Evolutionary conservation across 2,113 vertebrate genomes (phyloP), one percentile per base, ranked within the genome.

Genomic region (Scolopax mira): DNA sequence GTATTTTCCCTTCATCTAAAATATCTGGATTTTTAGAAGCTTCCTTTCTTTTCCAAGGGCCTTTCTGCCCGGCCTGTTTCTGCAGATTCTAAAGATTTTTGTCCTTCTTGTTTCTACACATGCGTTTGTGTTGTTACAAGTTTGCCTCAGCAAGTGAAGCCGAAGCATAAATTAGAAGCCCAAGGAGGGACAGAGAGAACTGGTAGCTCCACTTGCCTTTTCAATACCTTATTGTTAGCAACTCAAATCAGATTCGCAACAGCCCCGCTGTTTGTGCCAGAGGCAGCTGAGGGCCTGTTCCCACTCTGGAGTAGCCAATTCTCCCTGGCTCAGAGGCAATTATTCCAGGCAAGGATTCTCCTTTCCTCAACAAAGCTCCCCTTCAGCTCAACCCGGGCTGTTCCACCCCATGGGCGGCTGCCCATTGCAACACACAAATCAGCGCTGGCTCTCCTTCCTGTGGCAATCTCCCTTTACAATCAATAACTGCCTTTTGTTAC

Each of bases 201-300:
- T 72, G 30, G 46, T 58, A 58, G n/a, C 30, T 57, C 52, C 8
- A 4, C 75, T 82, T 72, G 67, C 61, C 85, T 95, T 90, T 84
- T 97, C 94, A 94, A 94, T 95, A 64, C 90, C 60, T 85, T 83
- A 95, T 90, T 97, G 95, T 95, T 94, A 94, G 60, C 3, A 7
- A 85, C 69, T 84, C 88, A 80, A 86, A 89, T 94, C 88, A 94
- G 93, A 90, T 93, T 55, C 90, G 85, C 87, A 81, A 70, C 48
- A 74, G 85, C 67, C 67, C 60, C 10, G 6, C 72, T 90, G 69
- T 77, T 81, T 54, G 88, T 95, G 91, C 88, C 96, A 97, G 85
- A 75, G 79, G 69, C 71, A 83, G 78, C 67, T 81, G 79, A 55
- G 52, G 65, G 61, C 71, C 86, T 75, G 70, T 88, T 95, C 69